These are phyloP conservation scores for Mellilla xanthometata DNA, from an alignment of 2,888 invertebrate species.

Conservation along the genomic window DNA sequence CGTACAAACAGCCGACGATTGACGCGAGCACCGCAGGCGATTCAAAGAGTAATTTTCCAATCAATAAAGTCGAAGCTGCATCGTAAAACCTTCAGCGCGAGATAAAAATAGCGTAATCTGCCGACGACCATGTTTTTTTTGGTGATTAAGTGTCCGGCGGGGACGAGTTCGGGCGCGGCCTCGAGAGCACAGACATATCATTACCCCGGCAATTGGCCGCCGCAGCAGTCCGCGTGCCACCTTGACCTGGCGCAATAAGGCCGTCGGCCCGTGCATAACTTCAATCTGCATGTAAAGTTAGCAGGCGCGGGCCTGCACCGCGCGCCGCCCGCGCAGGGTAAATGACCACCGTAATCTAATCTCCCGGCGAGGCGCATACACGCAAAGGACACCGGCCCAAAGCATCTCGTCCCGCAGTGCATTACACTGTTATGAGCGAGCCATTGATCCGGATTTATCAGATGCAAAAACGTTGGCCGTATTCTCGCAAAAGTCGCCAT, in stretches of 20 bases:
- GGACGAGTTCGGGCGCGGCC: slow-evolving; percentile 26
- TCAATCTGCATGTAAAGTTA: slow-evolving; percentile 41
- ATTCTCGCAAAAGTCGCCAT: slow-evolving; percentile 19
- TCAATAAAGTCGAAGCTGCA: slow-evolving; percentile 22
- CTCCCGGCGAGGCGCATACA: slow-evolving; percentile 47
- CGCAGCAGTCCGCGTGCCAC: no score
- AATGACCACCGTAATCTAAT: slow-evolving; percentile 76
- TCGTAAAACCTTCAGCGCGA: slow-evolving; percentile 19
- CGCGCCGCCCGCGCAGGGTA: slow-evolving; percentile 41
- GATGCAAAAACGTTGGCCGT: slow-evolving; percentile 20
- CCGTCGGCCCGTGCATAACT: slow-evolving; percentile 30
- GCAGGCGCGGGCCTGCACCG: slow-evolving; percentile 24
- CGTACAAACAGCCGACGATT: no score
- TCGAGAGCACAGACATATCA: slow-evolving; percentile 30
- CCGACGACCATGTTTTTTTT: slow-evolving; percentile 27
- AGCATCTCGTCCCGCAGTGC: slow-evolving; percentile 31
- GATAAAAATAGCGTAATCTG: slow-evolving; percentile 30
- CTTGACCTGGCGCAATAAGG: slow-evolving; percentile 33
- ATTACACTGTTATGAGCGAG: slow-evolving; percentile 22
- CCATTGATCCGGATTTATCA: slow-evolving; percentile 17
- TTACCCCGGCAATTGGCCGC: slow-evolving; percentile 25
- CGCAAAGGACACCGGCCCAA: slow-evolving; percentile 45
- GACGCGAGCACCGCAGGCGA: no score
- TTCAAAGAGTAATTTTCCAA: slow-evolving; percentile 28
- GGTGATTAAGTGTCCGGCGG: slow-evolving; percentile 23